Base-by-base conservation (phyloP, 2,888 invertebrate species). In the Heliconius hortense region DNA sequence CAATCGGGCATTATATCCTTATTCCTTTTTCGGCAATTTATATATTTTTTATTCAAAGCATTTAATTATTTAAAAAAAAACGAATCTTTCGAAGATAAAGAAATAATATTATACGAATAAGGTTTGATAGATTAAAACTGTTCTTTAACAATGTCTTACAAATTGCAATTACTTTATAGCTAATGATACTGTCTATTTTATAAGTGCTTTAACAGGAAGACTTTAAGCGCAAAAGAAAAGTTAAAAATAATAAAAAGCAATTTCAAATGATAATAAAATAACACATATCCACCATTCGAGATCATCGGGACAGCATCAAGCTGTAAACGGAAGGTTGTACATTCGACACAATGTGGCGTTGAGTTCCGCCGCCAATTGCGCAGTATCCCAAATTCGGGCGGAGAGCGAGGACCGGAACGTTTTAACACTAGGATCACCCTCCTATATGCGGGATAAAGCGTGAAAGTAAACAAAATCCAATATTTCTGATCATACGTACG, bases 401-500 rank as follows among this genome's bases (percentile, higher is more conserved):
- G 3, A 21, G 21, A 53, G 8, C 53, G 21, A 2, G 0, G 48
- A 21, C 1, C 5, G 18, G 7, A 53, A 8, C 18, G 0, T 53
- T 2, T 53, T 53, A 43, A 43, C 53, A 53, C 8, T 48, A 21
- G 53, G 7, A 1, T 21, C 21, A 18, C 7, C 2, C 21, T 8
- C 21, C 10, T 53, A n/a, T n/a, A n/a, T 56, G 10, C 21, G n/a
- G n/a, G 56, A n/a, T n/a, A 56, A 7, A 56, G n/a, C 10, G 56
- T 56, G 56, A 56, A 56, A 56, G 10, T n/a, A n/a, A 56, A 56
- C 21, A n/a, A 56, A 56, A 72, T 18, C 24, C 43, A 39, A 72
- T 72, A 72, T 66, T 66, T 72, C 74, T 64, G 63, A 64, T 71
- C 73, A 53, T 72, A 73, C 75, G 59, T 53, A 62, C 73, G 28